Evolutionary conservation across 92 coral and sea anemone species (phyloP).

Genomic region (Pocillopora meandrina): DNA sequence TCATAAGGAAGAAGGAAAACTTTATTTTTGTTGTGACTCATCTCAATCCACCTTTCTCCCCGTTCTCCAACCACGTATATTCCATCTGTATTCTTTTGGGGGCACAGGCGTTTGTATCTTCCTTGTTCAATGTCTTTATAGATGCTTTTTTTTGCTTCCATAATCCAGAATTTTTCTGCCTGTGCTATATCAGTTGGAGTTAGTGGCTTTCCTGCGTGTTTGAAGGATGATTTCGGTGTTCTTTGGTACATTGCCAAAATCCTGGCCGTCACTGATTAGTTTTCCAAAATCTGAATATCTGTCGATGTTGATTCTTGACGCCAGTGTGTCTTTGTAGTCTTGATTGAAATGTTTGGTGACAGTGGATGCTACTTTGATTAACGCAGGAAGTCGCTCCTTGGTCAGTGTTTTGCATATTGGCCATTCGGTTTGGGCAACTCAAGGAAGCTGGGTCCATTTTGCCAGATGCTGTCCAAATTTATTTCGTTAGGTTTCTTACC

Average conservation of each 20-base stretch:
- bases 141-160: constrained; percentile 49
- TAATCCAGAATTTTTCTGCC: constrained; percentile 69
- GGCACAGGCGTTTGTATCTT: constrained; percentile 63
- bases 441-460: constrained; percentile 35
- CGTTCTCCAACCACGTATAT: constrained; percentile 62
- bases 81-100: constrained; percentile 51
- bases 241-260: constrained; percentile 40
- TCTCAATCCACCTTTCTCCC: constrained; percentile 54
- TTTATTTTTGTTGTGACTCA: constrained; percentile 60
- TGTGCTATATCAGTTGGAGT: constrained; percentile 27
- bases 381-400: constrained; percentile 22
- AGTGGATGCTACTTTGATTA: constrained; percentile 14
- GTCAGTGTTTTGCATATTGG: constrained; percentile 2
- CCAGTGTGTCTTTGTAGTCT: background rate
- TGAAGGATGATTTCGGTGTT: constrained; percentile 48
- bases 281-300: background rate
- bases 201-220: constrained; percentile 36
- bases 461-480: constrained; percentile 38
- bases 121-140: constrained; percentile 47
- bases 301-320: constrained; percentile 1
- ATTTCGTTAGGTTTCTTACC: constrained; percentile 44
- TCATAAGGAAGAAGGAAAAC: constrained; percentile 54
- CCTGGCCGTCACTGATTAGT: constrained; percentile 44
- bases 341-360: background rate
- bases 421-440: constrained; percentile 29